Evolutionary conservation across 2,888 invertebrate species (phyloP), one percentile per base, ranked within the genome.

Genomic region (Drymonia ruficornis): DNA sequence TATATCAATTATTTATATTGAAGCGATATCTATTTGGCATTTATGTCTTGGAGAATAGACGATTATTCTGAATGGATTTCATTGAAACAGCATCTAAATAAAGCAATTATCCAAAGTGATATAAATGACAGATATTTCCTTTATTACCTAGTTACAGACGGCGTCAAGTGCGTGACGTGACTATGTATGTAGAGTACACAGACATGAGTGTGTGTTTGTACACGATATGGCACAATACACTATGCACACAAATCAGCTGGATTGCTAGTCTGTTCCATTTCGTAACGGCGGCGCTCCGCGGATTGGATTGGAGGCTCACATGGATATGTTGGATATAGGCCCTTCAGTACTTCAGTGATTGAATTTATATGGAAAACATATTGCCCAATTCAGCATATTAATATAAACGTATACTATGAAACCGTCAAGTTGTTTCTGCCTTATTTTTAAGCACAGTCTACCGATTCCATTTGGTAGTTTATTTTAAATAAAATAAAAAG

Each of bases 181-280:
- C n/a, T n/a, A n/a, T n/a, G n/a, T 23, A 18, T 45, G 36, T 34
- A 12, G 9, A 23, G 34, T 23, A 48, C 42, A 43, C 19, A 47
- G 18, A 1, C 13, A 1, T 12, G 18, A 16, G 31, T 44, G 23
- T 19, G 31, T 43, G 16, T 40, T n/a, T 45, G 38, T 45, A 13
- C 13, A 36, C 29, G 40, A 40, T 38, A 43, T 48, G 28, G 16
- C 28, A 15, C 19, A 18, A 19, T 19, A 18, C 18, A 51, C 42
- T 34, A 29, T 31, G 52, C 47, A 52, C 43, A 48, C 52, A 53
- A 47, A 53, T 53, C 52, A 53, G 23, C 19, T n/a, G 43, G 43
- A 53, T 53, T 42, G 52, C 34, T 15, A 36, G 50, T 19, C 13
- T 23, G 52, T 23, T 53, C 52, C 23, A 44, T 53, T 48, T 49